Base-by-base conservation (phyloP, 2,113 vertebrate genomes). In the Tretioscincus oriximinensis region DNA sequence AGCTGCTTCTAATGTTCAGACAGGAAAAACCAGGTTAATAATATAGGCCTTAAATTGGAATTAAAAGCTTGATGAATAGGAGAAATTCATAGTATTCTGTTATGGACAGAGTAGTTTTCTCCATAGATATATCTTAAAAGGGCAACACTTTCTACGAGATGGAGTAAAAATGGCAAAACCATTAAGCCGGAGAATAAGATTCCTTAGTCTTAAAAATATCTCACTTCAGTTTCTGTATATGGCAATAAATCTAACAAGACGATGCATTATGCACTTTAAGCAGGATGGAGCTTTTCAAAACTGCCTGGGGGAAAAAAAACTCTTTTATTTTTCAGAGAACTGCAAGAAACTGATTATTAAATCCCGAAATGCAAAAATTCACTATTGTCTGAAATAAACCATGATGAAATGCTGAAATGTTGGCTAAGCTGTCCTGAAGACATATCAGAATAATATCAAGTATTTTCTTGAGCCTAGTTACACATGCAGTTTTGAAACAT, bases 211-310 rank as follows among this genome's bases (percentile, higher is more conserved):
- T 1, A 0, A 65, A n/a, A 47, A 70, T 81, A 78, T 29, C 18
- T 84, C 35, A 71, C 1, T 87, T 88, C 54, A 77, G 41, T 31
- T 85, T 78, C 45, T 83, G 60, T 22, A 26, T 60, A 49, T 81
- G 41, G 54, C 75, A 84, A 73, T 82, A 87, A 78, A 54, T 6
- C 65, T 60, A 77, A 58, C 2, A 84, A 73, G 28, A 78, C 28
- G n/a, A 31, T 49, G 7, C 1, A 64, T 89, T 89, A 82, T 86
- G 70, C 1, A 80, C 75, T 87, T 81, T 68, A 78, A 83, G 58
- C 41, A 75, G 61, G 60, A 80, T 67, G 76, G 1, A n/a, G 66
- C 77, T 88, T 90, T 77, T 67, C 9, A 21, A 77, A 69, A 76
- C 9, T 68, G 70, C 78, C 69, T 84, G 64, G 61, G 65, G 61